Percentiles rank a stretch among this genome's conserved stretches.
These are phyloP conservation scores for Pelagia noctiluca DNA, from an alignment of 30 jellyfish, hydroid and myxozoan species.

Conservation along the genomic window DNA sequence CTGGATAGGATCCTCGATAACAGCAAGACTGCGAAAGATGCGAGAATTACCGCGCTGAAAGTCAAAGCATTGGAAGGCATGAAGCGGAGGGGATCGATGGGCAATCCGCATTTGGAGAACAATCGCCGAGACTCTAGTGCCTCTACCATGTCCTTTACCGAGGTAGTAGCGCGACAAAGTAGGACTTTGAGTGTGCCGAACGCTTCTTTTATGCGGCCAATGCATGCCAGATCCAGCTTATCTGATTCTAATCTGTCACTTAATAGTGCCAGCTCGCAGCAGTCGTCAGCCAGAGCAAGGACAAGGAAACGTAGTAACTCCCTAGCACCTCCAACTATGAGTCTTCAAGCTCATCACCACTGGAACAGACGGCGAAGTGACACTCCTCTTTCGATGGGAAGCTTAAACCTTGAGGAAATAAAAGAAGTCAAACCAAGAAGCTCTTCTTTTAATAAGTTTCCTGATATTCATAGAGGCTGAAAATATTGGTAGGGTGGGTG, in stretches of 20 bases:
- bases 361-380: constrained; percentile 55
- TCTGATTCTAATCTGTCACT: constrained; percentile 30
- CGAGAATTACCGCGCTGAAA: constrained; percentile 62
- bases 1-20: constrained; percentile 67
- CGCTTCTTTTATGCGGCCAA: not conserved
- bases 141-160: constrained; percentile 24
- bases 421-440: not conserved
- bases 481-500: too few species aligned
- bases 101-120: not conserved
- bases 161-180: constrained; percentile 30
- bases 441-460: not conserved
- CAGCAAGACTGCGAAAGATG: constrained; percentile 73
- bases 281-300: not conserved
- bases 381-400: constrained; percentile 35
- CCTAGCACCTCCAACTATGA: constrained; percentile 41
- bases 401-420: not conserved
- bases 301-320: constrained; percentile 66
- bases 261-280: constrained; percentile 3
- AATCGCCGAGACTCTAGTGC: constrained; percentile 38
- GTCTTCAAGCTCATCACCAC: constrained; percentile 30
- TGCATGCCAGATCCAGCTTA: constrained; percentile 65
- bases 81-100: constrained; percentile 14
- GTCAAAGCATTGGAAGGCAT: constrained; percentile 64
- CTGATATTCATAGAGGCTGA: not conserved
- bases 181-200: constrained; percentile 63